Base-by-base conservation (phyloP, 2,113 vertebrate genomes). In the Anhinga rufa region DNA sequence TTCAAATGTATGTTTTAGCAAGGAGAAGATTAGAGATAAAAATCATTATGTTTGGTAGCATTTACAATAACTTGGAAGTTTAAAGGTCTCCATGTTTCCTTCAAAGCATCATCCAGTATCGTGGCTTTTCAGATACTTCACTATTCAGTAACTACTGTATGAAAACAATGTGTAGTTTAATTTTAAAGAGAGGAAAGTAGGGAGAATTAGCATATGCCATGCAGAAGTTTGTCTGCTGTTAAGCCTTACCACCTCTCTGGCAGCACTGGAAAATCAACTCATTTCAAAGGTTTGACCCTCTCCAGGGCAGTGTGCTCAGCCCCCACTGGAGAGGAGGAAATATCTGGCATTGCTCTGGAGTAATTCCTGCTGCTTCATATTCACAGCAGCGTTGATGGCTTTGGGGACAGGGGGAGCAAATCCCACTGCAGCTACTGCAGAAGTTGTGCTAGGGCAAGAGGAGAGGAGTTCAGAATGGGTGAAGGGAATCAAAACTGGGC, bases 161-260 rank as follows among this genome's bases (percentile, higher is more conserved):
- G 57, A 40, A 95, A 92, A 76, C 12, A 32, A 25, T 49, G 48
- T 12, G 72, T 90, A 62, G 84, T 82, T 97, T 97, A 97, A 97
- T 57, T 94, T 91, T 95, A 93, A 97, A 96, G 80, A 61, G 42
- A 84, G 57, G 44, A 90, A 96, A 93, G 57, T 72, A 81, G 60
- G 61, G 57, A 93, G 86, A 95, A 89, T 95, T 91, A 90, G 44
- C 95, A 93, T 71, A 94, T 48, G 36, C 38, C n/a, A 68, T 76
- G 60, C 78, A 94, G 86, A 94, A 64, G 66, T 91, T 94, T 90
- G 88, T 71, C 87, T 65, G 85, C 70, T 46, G 36, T 65, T 76
- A 90, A 94, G 70, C 82, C 64, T 68, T 85, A 62, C 32, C 7
- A 1, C 61, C 68, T 78, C 44, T 69, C 83, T 60, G n/a, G 66